These are phyloP conservation scores for Cirrhinus molitorella DNA, from an alignment of 2,797 vertebrate genomes.

Conservation along the genomic window DNA sequence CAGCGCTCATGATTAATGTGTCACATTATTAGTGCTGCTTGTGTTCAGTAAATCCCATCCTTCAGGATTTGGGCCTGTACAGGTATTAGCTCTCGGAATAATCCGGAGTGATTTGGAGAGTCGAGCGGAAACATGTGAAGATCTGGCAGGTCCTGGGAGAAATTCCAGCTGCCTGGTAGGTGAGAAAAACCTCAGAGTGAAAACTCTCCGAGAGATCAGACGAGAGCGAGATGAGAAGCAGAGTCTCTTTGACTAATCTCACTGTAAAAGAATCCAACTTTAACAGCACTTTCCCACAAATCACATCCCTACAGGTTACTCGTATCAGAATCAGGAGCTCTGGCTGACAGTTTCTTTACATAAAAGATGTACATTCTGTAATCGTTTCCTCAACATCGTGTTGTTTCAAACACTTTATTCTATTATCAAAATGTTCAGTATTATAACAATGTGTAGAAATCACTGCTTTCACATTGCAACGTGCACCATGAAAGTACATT, in stretches of 20 bases:
- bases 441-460: neutral
- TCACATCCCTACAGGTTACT: conserved; percentile 40
- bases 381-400: neutral
- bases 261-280: conserved; percentile 25
- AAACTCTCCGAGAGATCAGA: conserved; percentile 35
- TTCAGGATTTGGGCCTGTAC: conserved; percentile 98
- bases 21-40: conserved; percentile 93
- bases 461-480: neutral
- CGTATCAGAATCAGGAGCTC: neutral
- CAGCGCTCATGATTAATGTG: conserved; percentile 90
- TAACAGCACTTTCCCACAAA: conserved; percentile 44
- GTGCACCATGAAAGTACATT: neutral
- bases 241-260: conserved; percentile 70
- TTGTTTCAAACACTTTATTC: neutral
- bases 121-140: conserved; percentile 87
- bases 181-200: conserved; percentile 74
- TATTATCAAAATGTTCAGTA: neutral
- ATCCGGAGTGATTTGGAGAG: conserved; percentile 93
- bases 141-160: conserved; percentile 92
- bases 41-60: conserved; percentile 98
- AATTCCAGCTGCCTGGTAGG: conserved; percentile 93
- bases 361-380: neutral
- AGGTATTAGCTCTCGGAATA: conserved; percentile 99
- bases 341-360: neutral
- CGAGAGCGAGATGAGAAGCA: conserved; percentile 54